phyloP scores from a whole-genome alignment of 2,113 vertebrate species.

The Colaptes auratus region DNA sequence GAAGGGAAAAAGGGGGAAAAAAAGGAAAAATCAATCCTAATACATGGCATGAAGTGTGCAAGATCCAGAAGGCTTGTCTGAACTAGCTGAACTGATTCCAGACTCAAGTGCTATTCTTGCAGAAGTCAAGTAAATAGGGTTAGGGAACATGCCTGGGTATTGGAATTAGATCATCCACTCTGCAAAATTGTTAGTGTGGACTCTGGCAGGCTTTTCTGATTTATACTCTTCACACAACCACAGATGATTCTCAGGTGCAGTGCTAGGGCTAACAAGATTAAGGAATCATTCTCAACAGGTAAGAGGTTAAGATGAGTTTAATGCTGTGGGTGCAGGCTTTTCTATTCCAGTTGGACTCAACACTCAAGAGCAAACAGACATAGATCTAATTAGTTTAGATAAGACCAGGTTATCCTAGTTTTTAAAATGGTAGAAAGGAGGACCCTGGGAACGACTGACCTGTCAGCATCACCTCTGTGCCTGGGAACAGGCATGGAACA shows the following conservation, averaged over 20 bases:
- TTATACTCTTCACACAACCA: neutral
- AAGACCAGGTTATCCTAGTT: neutral
- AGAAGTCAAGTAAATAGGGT: neutral
- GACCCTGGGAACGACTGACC: no score
- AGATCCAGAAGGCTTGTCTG: neutral
- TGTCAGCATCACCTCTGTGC: no score
- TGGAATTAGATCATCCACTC: neutral
- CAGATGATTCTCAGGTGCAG: neutral
- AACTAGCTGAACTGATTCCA: neutral
- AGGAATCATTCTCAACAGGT: neutral
- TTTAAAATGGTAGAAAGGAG: no score
- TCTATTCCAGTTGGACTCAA: neutral
- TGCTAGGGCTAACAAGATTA: neutral
- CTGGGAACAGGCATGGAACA: no score
- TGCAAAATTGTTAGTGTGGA: neutral
- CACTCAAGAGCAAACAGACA: neutral
- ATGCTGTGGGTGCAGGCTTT: fast-evolving
- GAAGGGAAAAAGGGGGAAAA: neutral
- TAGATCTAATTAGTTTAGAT: neutral
- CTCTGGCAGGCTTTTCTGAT: neutral
- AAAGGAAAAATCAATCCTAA: neutral
- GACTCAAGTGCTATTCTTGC: neutral
- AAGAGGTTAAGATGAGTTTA: neutral
- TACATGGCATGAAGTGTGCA: neutral
- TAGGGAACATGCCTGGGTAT: neutral